These are phyloP conservation scores for Cephalopachus bancanus DNA, from an alignment of 2,797 vertebrate species.

Conservation along the genomic window DNA sequence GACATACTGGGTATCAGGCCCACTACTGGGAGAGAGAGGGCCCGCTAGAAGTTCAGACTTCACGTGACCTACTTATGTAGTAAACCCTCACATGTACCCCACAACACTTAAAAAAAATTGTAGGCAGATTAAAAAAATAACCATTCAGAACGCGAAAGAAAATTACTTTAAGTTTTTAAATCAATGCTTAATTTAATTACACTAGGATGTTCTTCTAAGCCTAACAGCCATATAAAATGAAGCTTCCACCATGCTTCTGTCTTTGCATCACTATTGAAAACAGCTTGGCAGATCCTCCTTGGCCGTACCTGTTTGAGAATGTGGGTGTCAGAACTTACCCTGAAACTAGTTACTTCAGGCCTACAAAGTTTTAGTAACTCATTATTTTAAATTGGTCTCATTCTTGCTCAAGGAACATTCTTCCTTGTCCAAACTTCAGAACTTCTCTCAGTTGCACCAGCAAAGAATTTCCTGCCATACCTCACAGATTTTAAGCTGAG, in stretches of 20 bases:
- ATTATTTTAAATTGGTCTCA: background rate
- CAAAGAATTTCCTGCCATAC: background rate
- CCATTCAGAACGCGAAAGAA: background rate
- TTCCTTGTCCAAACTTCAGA: background rate
- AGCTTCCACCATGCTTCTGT: background rate
- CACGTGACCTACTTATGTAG: too few relatives aligned
- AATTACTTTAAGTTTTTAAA: constrained; percentile 22
- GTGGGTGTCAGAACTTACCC: background rate
- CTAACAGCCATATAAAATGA: background rate
- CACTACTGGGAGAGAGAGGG: too few relatives aligned
- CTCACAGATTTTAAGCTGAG: background rate
- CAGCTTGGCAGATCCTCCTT: background rate
- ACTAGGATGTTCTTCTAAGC: background rate
- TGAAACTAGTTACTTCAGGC: background rate
- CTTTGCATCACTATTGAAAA: background rate
- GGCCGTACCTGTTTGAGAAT: background rate
- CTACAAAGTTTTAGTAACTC: background rate
- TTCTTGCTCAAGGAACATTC: background rate
- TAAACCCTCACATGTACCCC: too few relatives aligned
- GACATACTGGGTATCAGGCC: too few relatives aligned
- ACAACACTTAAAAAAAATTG: too few relatives aligned
- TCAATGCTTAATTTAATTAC: background rate
- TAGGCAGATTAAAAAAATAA: background rate
- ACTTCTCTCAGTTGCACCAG: background rate
- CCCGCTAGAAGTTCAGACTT: too few relatives aligned